Evolutionary conservation across 2,113 vertebrate species (phyloP).

Genomic region (Dasyurus viverrinus): DNA sequence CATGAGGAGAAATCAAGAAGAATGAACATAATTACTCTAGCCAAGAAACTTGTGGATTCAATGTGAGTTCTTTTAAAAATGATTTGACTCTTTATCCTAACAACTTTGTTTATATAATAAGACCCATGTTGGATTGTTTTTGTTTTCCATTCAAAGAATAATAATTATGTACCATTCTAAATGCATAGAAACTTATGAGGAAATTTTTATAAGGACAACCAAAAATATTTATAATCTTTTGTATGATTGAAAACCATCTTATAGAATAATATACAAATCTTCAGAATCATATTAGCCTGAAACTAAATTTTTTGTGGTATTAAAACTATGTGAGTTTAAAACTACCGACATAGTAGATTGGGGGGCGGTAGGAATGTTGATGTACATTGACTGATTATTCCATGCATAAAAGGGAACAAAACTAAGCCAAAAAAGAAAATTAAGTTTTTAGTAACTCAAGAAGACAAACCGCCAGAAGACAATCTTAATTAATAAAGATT

Average conservation of each 20-base stretch:
- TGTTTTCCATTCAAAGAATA: slow-evolving; percentile 39
- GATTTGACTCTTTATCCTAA: background rate
- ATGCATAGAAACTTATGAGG: slow-evolving; percentile 15
- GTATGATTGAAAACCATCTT: background rate
- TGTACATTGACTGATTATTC: background rate
- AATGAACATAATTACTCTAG: slow-evolving; percentile 84
- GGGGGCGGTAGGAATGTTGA: background rate
- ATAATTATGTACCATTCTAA: background rate
- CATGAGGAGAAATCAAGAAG: slow-evolving; percentile 73
- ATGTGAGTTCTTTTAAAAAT: slow-evolving; percentile 87
- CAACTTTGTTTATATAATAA: slow-evolving; percentile 13
- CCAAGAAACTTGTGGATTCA: slow-evolving; percentile 90
- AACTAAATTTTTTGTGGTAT: slow-evolving; percentile 45
- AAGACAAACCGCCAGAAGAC: background rate
- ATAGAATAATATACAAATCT: background rate
- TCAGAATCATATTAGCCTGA: slow-evolving; percentile 33
- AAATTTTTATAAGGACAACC: background rate
- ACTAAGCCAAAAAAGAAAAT: background rate
- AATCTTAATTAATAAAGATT: background rate
- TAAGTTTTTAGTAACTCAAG: background rate
- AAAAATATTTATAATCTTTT: slow-evolving; percentile 28
- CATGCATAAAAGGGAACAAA: slow-evolving; percentile 3
- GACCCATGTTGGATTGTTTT: background rate
- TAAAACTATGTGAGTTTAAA: slow-evolving; percentile 6
- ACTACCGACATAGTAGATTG: background rate